Base-by-base conservation (phyloP, 2,797 vertebrate genomes). In the Muraenolepis orangiensis region DNA sequence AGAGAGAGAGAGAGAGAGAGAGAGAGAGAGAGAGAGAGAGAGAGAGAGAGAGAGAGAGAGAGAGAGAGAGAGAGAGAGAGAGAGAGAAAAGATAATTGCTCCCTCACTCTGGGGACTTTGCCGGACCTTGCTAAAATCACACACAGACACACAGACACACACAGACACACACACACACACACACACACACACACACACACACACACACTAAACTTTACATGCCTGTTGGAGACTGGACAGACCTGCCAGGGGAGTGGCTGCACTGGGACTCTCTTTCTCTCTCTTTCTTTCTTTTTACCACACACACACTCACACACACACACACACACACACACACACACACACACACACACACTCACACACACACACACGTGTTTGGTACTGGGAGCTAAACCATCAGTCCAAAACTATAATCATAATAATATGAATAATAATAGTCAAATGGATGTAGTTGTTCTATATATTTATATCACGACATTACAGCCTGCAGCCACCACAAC, bases 71-170 rank as follows among this genome's bases (percentile, higher is more conserved):
- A 34, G 32, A 34, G 32, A 34, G 46, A n/a, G 46, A 6, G 46
- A 20, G 46, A 57, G 46, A 10, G 3, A 71, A 64, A 73, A 79
- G n/a, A 73, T 78, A 71, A 73, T 78, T 80, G 68, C 76, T 82
- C 79, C 64, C 38, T 26, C 23, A 71, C 79, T 75, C 71, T 38
- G 31, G 73, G 66, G 78, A 84, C 75, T 76, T 74, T 61, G 69
- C 40, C 77, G 71, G 64, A 77, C 79, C 76, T 71, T 26, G 46
- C 70, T 69, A 78, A 57, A 57, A n/a, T 57, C 46, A n/a, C 66
- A 1, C 68, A 31, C n/a, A 26, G 23, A 12, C 46, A 18, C 46
- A 51, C 46, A 20, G 16, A 51, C 46, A 51, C 46, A 57, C 18
- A 57, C 46, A 57, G 18, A 57, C 46, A 57, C 46, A 57, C 46